These are phyloP conservation scores for Chesias legatella DNA, from an alignment of 2,888 invertebrate genomes.

Conservation along the genomic window DNA sequence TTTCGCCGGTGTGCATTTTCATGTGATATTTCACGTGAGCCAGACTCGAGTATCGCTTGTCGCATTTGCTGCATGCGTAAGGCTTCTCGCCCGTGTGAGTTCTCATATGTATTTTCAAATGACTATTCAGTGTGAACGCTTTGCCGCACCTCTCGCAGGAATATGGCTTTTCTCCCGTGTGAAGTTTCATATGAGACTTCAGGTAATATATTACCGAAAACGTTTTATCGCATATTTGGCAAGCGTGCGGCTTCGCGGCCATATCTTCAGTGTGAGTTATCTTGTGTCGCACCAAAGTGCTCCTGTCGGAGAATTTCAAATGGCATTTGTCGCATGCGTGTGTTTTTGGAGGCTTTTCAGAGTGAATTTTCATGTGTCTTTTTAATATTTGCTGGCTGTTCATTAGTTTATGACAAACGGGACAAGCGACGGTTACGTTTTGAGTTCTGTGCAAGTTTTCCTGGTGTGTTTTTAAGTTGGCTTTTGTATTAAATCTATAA, in stretches of 20 bases:
- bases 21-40: conserved; percentile 17
- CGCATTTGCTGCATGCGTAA: conserved; percentile 15
- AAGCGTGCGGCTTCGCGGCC: conserved; percentile 6
- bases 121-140: conserved; percentile 14
- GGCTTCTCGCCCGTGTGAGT: conserved; percentile 20
- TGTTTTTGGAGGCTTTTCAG: conserved; percentile 3
- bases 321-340: conserved; percentile 12
- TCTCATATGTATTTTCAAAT: conserved; percentile 13
- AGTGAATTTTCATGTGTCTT: conserved; percentile 18
- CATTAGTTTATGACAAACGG: conserved; percentile 12
- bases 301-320: conserved; percentile 10
- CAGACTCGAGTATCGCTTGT: conserved; percentile 10
- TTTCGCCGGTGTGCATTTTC: conserved; percentile 13
- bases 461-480: conserved; percentile 15
- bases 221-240: conserved; percentile 7
- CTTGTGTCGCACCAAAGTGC: conserved; percentile 9
- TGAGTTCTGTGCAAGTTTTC: conserved; percentile 15
- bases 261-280: conserved; percentile 7
- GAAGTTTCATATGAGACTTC: conserved; percentile 18
- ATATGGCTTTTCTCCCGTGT: conserved; percentile 12
- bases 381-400: conserved; percentile 18
- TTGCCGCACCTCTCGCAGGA: conserved; percentile 13
- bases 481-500: conserved; percentile 15
- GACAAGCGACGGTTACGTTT: conserved; percentile 9
- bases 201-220: conserved; percentile 16